Conservation (phyloP, 2,113 vertebrate species). For the Tragelaphus imberbis region DNA sequence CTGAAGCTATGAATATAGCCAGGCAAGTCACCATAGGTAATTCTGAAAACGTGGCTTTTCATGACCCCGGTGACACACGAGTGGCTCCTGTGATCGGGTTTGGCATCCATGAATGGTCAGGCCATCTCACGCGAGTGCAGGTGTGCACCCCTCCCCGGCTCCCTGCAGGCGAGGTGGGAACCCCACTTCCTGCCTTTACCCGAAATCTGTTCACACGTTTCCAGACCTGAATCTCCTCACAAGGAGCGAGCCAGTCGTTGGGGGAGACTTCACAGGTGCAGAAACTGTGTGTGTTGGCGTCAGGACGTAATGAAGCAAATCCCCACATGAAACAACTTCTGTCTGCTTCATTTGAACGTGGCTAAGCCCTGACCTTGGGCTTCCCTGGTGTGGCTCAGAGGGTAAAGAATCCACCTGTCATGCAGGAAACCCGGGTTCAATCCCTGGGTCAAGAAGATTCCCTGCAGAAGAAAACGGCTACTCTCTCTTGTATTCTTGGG, state of each 20-base stretch:
- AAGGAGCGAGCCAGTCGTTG: not conserved
- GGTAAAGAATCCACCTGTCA: not conserved
- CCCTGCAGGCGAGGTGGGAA: rapidly evolving
- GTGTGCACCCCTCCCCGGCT: rapidly evolving
- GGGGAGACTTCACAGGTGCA: rapidly evolving
- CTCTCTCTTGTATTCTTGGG: not conserved
- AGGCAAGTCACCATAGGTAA: slow-evolving; percentile 60
- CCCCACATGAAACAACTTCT: no score
- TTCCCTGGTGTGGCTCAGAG: not conserved
- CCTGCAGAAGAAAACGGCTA: not conserved
- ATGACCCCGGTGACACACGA: slow-evolving; percentile 52
- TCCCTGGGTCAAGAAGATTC: not conserved
- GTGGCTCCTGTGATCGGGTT: slow-evolving; percentile 17
- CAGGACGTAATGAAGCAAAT: not conserved
- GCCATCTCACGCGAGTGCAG: not conserved
- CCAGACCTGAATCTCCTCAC: not conserved
- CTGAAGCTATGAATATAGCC: slow-evolving; percentile 61
- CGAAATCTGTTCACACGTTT: not conserved
- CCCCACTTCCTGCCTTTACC: not conserved
- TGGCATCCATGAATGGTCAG: not conserved
- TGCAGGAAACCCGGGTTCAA: not conserved
- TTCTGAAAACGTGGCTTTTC: slow-evolving; percentile 70
- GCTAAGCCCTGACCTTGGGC: not conserved
- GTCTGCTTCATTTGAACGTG: not conserved
- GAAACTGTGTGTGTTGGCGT: not conserved